Percentiles rank a stretch among this genome's conserved stretches.
Evolutionary conservation across 2,888 invertebrate species (phyloP).

Genomic region (Heliconius ethilla): DNA sequence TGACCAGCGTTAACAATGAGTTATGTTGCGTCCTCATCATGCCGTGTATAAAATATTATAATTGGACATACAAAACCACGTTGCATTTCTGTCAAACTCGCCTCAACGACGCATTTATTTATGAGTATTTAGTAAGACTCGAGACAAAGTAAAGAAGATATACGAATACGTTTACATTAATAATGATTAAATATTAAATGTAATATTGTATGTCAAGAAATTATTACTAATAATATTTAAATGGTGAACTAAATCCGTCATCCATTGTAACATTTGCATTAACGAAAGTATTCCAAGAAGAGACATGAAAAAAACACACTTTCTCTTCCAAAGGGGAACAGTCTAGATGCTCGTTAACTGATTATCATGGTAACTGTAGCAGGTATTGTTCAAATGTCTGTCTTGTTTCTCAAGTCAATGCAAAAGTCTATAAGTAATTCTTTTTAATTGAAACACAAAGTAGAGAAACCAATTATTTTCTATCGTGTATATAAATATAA

Average conservation of each 20-base stretch:
- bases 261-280: conserved; percentile 75
- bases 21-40: conserved; percentile 76
- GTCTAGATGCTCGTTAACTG: conserved; percentile 69
- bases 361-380: conserved; percentile 76
- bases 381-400: conserved; percentile 51
- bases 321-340: conserved; percentile 75
- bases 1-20: conserved; percentile 80
- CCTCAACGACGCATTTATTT: conserved; percentile 19
- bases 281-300: conserved; percentile 76
- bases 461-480: background rate
- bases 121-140: conserved; percentile 8
- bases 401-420: conserved; percentile 26
- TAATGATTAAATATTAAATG: background rate
- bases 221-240: conserved; percentile 60
- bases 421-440: conserved; percentile 9
- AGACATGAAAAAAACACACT: conserved; percentile 66
- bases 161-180: background rate
- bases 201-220: conserved; percentile 52
- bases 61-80: conserved; percentile 69
- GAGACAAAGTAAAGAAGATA: background rate
- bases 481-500: background rate
- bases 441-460: background rate
- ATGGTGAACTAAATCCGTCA: conserved; percentile 65
- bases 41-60: conserved; percentile 78
- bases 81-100: conserved; percentile 43